Base-by-base conservation (phyloP, 2,797 vertebrate species). In the Enteromius trimaculatus region DNA sequence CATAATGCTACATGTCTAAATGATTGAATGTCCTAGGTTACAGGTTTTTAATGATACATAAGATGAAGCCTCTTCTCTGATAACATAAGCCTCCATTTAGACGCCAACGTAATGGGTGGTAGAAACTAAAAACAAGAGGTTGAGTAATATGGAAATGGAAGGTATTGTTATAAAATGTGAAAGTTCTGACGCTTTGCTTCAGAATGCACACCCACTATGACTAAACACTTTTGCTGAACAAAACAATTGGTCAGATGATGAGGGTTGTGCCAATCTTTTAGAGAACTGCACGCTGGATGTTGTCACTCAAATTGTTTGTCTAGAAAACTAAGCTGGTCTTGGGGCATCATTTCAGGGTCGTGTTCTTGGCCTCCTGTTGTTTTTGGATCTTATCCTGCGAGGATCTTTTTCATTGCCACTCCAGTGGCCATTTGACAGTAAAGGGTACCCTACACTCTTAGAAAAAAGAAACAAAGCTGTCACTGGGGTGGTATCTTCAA, bases 321-420 rank as follows among this genome's bases (percentile, higher is more conserved):
- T 42, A 89, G 91, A 83, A 92, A 93, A 86, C 26, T 51, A 88
- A 93, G 87, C 85, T 64, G 77, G 85, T 88, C 87, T 87, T 87
- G 87, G 84, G 85, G n/a, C 82, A 68, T 87, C 85, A 79, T 83
- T 80, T 85, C 84, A 79, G 84, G 81, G 85, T 66, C 31, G 23
- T 80, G 72, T 85, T 83, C 69, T 53, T 82, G 53, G 79, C 77
- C 77, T 85, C 51, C 31, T 92, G 89, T 91, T 90, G 89, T 87
- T 87, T 70, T 91, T 91, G 89, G 84, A 88, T 82, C 42, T 82
- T 69, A 58, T 85, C 83, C 86, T 86, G 65, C 39, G 17, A 80
- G 78, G 82, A 86, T 78, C 69, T 82, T 74, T 85, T 85, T 87
- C 76, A 87, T 84, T 17, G 14, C 42, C 83, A 74, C 85, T 85